Base-by-base conservation (phyloP, 2,888 invertebrate genomes). In the Drosophila rellima region DNA sequence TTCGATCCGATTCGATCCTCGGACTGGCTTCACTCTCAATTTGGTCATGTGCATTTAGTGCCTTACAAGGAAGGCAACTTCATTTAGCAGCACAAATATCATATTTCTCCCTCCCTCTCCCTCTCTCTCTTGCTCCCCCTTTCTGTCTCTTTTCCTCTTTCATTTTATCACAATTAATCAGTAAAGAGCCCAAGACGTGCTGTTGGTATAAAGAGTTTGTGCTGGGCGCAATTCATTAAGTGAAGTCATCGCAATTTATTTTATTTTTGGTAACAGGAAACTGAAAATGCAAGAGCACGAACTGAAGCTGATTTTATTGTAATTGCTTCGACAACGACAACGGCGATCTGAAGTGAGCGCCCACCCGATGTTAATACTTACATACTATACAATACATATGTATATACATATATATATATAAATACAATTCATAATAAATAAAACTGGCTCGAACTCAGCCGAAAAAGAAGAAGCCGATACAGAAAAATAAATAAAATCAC, bases 191-290 rank as follows among this genome's bases (percentile, higher is more conserved):
- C 56, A 73, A 77, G 74, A 77, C 78, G 74, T 78, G 78, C 66
- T 62, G 57, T 74, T 62, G 62, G 72, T 54, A 63, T 60, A 68
- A 65, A 71, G 65, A 62, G 69, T 20, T 65, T 71, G 68, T 57
- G 64, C 72, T 69, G 54, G 55, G 70, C 55, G 73, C 80, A 78
- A 80, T 80, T 78, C 80, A 78, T 77, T 78, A 77, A 78, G 65
- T 80, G 80, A 44, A 52, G 52, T 52, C 42, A 61, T 66, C 72
- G 77, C 65, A 76, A 76, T 80, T 76, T 78, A 77, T 80, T 78
- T 74, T 80, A 81, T 80, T 80, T 79, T 79, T 69, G 79, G 82
- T 74, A 80, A 80, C 81, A 80, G 79, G 79, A 80, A 79, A 79
- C 79, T 63, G 70, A 63, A 78, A 72, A 69, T 78, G 78, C 77